Conservation (phyloP, 37 sponge, comb jelly and placozoan species). For the Aphrocallistes beatrix region DNA sequence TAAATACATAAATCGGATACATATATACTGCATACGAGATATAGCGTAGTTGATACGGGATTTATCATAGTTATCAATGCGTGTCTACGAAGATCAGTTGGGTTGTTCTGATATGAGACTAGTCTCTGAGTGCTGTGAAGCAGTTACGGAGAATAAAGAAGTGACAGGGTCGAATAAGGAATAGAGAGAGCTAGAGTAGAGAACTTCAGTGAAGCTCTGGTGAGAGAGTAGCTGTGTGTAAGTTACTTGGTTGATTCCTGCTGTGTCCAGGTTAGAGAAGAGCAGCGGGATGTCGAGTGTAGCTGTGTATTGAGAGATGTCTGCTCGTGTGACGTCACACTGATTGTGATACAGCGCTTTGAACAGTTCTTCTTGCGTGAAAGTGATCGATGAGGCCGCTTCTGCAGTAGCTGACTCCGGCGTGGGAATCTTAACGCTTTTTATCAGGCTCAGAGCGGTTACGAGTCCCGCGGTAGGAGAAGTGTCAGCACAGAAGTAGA, state of each 20-base stretch:
- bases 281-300: background rate
- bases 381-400: background rate
- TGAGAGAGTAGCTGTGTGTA: constrained; percentile 1
- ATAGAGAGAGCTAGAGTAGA: background rate
- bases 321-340: background rate
- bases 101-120: background rate
- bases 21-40: background rate
- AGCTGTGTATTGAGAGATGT: background rate
- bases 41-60: too few species aligned
- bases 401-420: background rate
- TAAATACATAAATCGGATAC: background rate
- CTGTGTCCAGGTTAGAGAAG: background rate
- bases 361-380: constrained; percentile 5
- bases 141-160: background rate
- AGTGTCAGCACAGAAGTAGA: background rate
- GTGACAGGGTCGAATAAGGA: background rate
- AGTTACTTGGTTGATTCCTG: background rate
- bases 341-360: background rate
- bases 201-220: background rate
- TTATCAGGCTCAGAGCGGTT: background rate
- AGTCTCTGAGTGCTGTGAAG: background rate
- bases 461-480: background rate
- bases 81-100: background rate
- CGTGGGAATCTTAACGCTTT: background rate
- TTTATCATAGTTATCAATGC: too few species aligned